A percentile compares a stretch with the other conserved stretches of the same genome.
Evolutionary conservation across 2,888 invertebrate species (phyloP).

Genomic region (Amblyjoppa fuscipennis): DNA sequence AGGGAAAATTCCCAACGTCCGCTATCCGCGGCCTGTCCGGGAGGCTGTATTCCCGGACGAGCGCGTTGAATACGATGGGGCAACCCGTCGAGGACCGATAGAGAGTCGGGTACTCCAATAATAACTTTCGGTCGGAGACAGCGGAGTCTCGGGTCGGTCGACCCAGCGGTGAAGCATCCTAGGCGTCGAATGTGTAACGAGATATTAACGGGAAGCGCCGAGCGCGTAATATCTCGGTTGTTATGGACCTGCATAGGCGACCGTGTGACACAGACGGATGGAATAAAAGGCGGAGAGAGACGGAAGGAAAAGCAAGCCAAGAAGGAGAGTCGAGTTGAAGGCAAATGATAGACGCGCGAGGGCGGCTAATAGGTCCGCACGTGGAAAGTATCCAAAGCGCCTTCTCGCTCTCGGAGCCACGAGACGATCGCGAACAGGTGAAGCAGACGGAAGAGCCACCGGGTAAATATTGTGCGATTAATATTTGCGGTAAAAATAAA

Average conservation of each 20-base stretch:
- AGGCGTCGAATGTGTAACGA: slow-evolving; percentile 40
- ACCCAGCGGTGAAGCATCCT: slow-evolving; percentile 39
- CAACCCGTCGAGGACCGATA: slow-evolving; percentile 33
- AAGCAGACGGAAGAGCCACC: slow-evolving; percentile 26
- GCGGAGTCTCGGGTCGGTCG: background rate
- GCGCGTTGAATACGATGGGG: slow-evolving; percentile 30
- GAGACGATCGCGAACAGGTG: slow-evolving; percentile 60
- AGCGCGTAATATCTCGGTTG: slow-evolving; percentile 3
- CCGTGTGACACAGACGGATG: slow-evolving; percentile 57
- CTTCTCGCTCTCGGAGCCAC: slow-evolving; percentile 23
- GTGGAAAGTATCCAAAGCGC: slow-evolving; percentile 52
- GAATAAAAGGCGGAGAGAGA: slow-evolving; percentile 37
- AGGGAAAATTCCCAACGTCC: slow-evolving; percentile 32
- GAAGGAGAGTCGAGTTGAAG: background rate
- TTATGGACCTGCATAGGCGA: slow-evolving; percentile 29
- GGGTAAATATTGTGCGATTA: background rate
- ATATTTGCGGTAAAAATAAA: too few relatives aligned
- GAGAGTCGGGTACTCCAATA: slow-evolving; percentile 56
- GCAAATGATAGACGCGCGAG: slow-evolving; percentile 43
- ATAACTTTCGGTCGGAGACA: slow-evolving; percentile 45
- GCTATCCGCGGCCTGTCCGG: background rate
- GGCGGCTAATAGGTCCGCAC: slow-evolving; percentile 53
- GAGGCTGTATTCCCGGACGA: slow-evolving; percentile 34
- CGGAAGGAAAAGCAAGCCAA: background rate
- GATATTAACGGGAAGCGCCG: background rate